Percentiles rank a stretch among this genome's conserved stretches.
Conservation (phyloP, 2,797 vertebrate species). For the Cirrhinus mrigala region DNA sequence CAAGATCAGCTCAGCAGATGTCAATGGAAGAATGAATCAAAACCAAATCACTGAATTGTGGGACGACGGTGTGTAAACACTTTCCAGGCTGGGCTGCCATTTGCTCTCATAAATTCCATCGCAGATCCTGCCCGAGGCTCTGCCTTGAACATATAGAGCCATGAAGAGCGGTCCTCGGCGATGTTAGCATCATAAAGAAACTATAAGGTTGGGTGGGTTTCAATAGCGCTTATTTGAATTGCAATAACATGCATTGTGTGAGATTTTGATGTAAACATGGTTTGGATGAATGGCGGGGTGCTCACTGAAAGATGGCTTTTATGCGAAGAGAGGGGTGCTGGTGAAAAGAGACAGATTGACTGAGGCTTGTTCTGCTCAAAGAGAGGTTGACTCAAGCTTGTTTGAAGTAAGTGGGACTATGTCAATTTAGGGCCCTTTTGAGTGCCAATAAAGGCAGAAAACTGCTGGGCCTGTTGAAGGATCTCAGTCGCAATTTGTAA, state of each 20-base stretch:
- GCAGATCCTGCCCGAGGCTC: conserved; percentile 68
- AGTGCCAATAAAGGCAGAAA: conserved; percentile 62
- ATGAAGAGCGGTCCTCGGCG: conserved; percentile 70
- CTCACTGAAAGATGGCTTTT: conserved; percentile 59
- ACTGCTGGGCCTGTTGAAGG: conserved; percentile 53
- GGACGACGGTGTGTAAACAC: conserved; percentile 47
- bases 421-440: conserved; percentile 59
- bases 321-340: conserved; percentile 40
- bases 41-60: conserved; percentile 49
- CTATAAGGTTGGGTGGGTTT: conserved; percentile 60
- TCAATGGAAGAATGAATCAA: conserved; percentile 64
- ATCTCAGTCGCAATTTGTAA: conserved; percentile 9
- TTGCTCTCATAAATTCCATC: conserved; percentile 69
- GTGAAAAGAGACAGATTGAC: conserved; percentile 40
- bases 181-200: conserved; percentile 68
- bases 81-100: conserved; percentile 35
- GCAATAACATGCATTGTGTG: conserved; percentile 65
- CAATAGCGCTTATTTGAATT: conserved; percentile 64
- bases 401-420: conserved; percentile 60
- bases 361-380: conserved; percentile 35
- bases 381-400: conserved; percentile 29
- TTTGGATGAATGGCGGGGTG: conserved; percentile 68
- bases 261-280: conserved; percentile 73
- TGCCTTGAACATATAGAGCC: conserved; percentile 68
- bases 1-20: conserved; percentile 54